Evolutionary conservation across 1,140 invertebrate genomes (phyloP), one percentile per base, ranked within the genome.

Genomic region (Micrasema longulum): DNA sequence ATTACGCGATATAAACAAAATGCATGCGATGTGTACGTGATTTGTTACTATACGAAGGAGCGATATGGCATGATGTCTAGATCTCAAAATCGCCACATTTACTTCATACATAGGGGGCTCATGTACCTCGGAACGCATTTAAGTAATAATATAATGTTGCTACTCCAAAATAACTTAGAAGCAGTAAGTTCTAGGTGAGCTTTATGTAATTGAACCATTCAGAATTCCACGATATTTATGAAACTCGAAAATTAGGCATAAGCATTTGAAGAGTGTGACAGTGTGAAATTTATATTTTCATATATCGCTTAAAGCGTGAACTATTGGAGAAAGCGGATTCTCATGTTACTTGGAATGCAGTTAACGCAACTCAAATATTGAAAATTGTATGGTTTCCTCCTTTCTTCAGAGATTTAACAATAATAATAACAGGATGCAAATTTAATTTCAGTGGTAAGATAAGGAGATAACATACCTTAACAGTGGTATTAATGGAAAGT

Each of bases 271-370:
- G 14, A 55, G 14, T 55, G 26, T 31, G 26, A 55, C 52, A 55
- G 26, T 31, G 26, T 35, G 23, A 55, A 55, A 55, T 31, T 55
- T 14, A 55, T 55, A 55, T 55, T 55, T 55, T 31, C 52, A 55
- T 20, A 62, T 31, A 50, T 69, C 67, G 60, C 67, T 36, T 38
- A 4, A 71, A 76, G 71, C 63, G 71, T 76, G 74, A 76, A 76
- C 70, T 72, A 50, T 53, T 45, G 65, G 65, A 81, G 79, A 79
- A 73, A 78, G 78, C 76, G 80, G 83, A 80, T 80, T 81, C 80
- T 80, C 83, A 85, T 85, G 84, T 85, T 79, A 80, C 84, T 85
- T 85, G 84, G 84, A 85, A 85, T 85, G 84, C 82, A 80, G 80
- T 76, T 82, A 83, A 80, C 80, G 77, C 77, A 55, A 71, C 31